A percentile compares a stretch with the other conserved stretches of the same genome.
These are phyloP conservation scores for Mormyrus lacerda DNA, from an alignment of 2,113 vertebrate genomes.

Conservation along the genomic window DNA sequence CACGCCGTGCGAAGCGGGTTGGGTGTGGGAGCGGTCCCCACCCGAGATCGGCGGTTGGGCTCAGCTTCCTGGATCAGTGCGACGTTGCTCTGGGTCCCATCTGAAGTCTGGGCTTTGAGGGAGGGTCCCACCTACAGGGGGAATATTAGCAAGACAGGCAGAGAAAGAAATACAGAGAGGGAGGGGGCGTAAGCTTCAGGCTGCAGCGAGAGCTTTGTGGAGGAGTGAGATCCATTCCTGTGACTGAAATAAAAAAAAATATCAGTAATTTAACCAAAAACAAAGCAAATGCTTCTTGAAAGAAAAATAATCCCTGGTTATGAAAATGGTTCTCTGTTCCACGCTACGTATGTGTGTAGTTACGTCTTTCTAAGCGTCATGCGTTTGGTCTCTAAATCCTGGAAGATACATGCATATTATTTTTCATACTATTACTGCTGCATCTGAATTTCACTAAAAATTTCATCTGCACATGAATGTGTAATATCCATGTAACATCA, in stretches of 20 bases:
- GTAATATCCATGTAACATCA: background rate
- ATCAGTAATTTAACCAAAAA: background rate
- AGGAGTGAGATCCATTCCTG: background rate
- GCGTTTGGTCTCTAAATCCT: background rate
- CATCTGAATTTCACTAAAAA: background rate
- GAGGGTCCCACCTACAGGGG: background rate
- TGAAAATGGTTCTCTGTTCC: background rate
- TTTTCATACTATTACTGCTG: background rate
- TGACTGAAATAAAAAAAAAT: background rate
- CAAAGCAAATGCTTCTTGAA: background rate
- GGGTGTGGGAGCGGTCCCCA: background rate
- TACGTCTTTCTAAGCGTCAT: background rate
- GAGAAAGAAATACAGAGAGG: background rate
- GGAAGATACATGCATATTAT: background rate
- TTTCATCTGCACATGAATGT: background rate
- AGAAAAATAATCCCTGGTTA: background rate
- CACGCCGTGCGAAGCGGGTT: background rate
- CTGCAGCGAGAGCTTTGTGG: background rate
- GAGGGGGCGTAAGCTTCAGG: background rate
- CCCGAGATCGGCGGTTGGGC: background rate
- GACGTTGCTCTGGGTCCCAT: background rate
- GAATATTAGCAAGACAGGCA: background rate
- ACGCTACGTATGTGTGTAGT: background rate
- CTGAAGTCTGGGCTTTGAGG: background rate
- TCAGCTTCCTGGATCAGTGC: background rate